Base-by-base conservation (phyloP, 1,140 invertebrate species). In the Oreohelix idahoensis region DNA sequence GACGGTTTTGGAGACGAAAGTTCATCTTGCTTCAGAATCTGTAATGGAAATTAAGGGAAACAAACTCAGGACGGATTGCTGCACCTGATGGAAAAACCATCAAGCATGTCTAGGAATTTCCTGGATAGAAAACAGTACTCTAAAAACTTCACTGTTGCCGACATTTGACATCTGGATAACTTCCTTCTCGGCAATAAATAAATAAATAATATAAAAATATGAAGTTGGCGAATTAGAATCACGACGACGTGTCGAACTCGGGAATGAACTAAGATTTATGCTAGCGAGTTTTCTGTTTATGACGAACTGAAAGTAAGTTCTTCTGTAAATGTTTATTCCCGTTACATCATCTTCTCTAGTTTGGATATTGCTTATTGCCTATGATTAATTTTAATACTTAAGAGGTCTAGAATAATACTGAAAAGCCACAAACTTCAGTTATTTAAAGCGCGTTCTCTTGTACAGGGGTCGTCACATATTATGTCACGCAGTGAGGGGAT, bases 111-210 rank as follows among this genome's bases (percentile, higher is more conserved):
- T 66, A 66, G 63, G 63, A 29, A 66, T 32, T n/a, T 58, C 63
- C n/a, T 8, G 29, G 63, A 17, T 15, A 66, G 29, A 32, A 66
- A 66, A 32, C n/a, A 4, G n/a, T 66, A 29, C 29, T 32, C 29
- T 17, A 66, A 66, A 66, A 66, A 66, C 29, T 58, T 66, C 63
- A 29, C 63, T 32, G 23, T 29, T 10, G n/a, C 63, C 63, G 63
- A 32, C 63, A 17, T 66, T 66, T 66, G n/a, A 32, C 63, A n/a
- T 66, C n/a, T 66, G 63, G n/a, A 66, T 32, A 66, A 66, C 32
- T 66, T 17, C 63, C 32, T n/a, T 66, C 63, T 66, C 32, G n/a
- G 63, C 63, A 66, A 66, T 66, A 66, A 66, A 66, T 66, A 66
- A 66, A 35, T 35, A 66, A 66, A 8, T 8, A 66, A 11, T 4